A percentile compares a stretch with the other conserved stretches of the same genome.
These are phyloP conservation scores for Aspidiotus destructor DNA, from an alignment of 2,888 invertebrate species.

Conservation along the genomic window DNA sequence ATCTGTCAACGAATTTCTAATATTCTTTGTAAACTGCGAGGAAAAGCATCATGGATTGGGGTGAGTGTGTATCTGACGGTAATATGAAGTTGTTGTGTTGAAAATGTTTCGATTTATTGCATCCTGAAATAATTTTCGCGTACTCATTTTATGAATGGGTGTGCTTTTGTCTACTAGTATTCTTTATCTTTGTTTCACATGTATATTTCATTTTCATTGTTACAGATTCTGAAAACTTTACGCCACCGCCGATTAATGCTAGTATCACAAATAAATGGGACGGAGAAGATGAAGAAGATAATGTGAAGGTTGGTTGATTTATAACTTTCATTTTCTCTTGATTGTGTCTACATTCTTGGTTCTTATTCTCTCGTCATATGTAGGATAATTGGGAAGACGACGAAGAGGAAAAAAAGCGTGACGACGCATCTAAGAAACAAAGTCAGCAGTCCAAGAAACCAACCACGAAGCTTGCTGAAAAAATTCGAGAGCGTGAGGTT, in stretches of 20 bases:
- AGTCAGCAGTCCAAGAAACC: slow-evolving; percentile 55
- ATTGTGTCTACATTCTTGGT: background rate
- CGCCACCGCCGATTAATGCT: slow-evolving; percentile 26
- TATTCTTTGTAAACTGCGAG: background rate
- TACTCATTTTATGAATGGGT: background rate
- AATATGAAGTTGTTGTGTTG: background rate
- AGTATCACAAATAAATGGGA: slow-evolving; percentile 50
- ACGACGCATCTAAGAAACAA: slow-evolving; percentile 55
- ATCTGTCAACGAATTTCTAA: background rate
- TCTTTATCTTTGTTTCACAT: no score
- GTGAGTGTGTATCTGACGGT: slow-evolving; percentile 10
- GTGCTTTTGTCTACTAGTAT: no score
- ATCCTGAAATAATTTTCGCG: background rate
- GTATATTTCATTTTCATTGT: background rate
- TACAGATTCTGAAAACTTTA: slow-evolving; percentile 35
- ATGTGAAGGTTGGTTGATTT: slow-evolving; percentile 58
- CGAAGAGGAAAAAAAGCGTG: slow-evolving; percentile 69
- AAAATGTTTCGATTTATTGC: background rate
- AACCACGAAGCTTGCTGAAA: slow-evolving; percentile 65
- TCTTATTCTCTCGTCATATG: background rate
- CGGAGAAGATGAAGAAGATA: slow-evolving; percentile 79
- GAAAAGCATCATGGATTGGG: slow-evolving; percentile 34
- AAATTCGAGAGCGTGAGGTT: slow-evolving; percentile 73
- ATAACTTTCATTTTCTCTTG: background rate
- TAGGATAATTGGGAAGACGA: slow-evolving; percentile 94